Evolutionary conservation across 2,797 vertebrate genomes (phyloP).

Genomic region (Taenioides sp.): DNA sequence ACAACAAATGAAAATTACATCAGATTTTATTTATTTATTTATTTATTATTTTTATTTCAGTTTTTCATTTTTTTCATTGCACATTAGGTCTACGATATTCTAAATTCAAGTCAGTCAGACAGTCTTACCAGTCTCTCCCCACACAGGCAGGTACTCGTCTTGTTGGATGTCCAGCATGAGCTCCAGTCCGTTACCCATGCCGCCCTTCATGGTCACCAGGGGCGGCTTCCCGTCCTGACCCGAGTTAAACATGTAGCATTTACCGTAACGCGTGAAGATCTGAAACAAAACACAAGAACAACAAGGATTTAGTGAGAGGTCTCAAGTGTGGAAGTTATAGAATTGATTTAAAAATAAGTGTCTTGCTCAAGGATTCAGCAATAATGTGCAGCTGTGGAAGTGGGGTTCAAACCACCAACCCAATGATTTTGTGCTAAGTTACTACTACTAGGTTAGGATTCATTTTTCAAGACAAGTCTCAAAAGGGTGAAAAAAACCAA

Average conservation of each 20-base stretch:
- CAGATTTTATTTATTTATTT: no score
- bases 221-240: slow-evolving; percentile 88
- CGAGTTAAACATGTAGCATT: slow-evolving; percentile 98
- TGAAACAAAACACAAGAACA: slow-evolving; percentile 59
- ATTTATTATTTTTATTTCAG: no score
- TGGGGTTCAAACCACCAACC: background rate
- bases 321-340: background rate
- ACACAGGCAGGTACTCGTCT: slow-evolving; percentile 96
- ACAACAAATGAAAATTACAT: no score
- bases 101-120: no score
- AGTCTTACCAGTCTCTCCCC: slow-evolving; percentile 86
- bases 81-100: no score
- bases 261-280: slow-evolving; percentile 96
- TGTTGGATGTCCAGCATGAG: slow-evolving; percentile 99
- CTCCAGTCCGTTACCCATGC: slow-evolving; percentile 96
- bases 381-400: background rate
- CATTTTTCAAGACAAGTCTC: background rate
- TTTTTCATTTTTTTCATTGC: no score
- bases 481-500: no score
- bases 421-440: background rate
- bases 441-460: background rate
- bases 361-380: background rate
- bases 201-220: slow-evolving; percentile 92
- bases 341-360: background rate
- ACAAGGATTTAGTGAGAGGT: background rate